phyloP scores from a whole-genome alignment of 2,797 vertebrate species.

The Rallus crepitans region DNA sequence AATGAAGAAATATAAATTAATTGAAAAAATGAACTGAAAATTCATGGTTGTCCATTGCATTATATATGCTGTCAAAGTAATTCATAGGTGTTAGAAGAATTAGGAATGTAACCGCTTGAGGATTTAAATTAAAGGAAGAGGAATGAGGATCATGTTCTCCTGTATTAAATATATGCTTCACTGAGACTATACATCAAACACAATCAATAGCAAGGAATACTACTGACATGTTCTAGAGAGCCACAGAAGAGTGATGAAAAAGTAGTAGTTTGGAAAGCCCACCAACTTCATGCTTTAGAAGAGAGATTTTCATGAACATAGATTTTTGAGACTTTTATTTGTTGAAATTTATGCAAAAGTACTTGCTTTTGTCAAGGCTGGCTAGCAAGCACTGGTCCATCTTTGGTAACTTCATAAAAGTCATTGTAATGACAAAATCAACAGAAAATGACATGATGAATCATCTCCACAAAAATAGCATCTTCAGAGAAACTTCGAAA shows the following conservation, averaged over 20 bases:
- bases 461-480: background rate
- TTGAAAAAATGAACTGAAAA: background rate
- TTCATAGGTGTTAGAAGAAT: background rate
- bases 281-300: background rate
- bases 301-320: background rate
- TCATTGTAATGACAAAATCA: background rate
- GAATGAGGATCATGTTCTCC: background rate
- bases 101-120: background rate
- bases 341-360: background rate
- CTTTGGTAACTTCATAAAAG: background rate
- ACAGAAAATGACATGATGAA: background rate
- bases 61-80: background rate
- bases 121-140: background rate
- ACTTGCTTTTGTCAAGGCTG: background rate
- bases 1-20: background rate
- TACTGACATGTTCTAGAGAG: background rate
- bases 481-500: background rate
- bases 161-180: slow-evolving; percentile 3
- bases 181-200: background rate
- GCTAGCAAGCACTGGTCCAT: background rate
- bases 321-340: background rate
- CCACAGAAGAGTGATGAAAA: background rate
- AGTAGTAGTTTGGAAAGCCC: background rate
- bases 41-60: accelerated
- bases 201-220: slow-evolving; percentile 6